Evolutionary conservation across 92 coral and sea anemone genomes (phyloP).

Genomic region (Hydrozoanthus gracilis): DNA sequence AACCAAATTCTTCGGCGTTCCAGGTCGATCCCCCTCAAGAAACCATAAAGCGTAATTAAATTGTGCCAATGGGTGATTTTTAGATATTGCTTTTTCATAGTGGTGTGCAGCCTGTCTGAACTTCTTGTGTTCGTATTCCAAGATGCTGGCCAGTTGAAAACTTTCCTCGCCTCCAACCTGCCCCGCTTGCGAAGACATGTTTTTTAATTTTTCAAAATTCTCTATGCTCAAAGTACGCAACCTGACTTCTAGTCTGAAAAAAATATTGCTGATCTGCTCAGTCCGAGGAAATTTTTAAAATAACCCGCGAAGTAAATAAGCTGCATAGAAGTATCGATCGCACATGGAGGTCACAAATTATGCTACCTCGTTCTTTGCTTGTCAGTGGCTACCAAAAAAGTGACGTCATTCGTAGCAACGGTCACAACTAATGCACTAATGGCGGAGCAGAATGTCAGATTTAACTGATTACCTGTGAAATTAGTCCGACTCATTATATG

Average conservation of each 20-base stretch:
- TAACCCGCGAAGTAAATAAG: neutral
- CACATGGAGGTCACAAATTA: neutral
- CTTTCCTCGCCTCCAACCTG: slow-evolving; percentile 8
- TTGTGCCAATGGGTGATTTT: slow-evolving; percentile 61
- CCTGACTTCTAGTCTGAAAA: neutral
- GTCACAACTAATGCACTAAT: slow-evolving; percentile 26
- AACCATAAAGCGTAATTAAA: slow-evolving; percentile 62
- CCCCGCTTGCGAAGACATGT: slow-evolving; percentile 3
- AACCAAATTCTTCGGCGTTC: slow-evolving; percentile 38
- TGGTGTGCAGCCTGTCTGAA: slow-evolving; percentile 21
- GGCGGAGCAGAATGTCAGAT: slow-evolving; percentile 42
- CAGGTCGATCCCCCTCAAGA: slow-evolving; percentile 47
- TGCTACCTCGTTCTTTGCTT: slow-evolving; percentile 8
- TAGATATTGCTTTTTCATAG: slow-evolving; percentile 60
- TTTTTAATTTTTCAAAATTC: neutral
- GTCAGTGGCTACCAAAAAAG: slow-evolving; percentile 59
- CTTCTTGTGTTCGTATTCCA: slow-evolving; percentile 46
- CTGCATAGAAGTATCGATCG: neutral
- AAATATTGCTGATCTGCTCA: neutral
- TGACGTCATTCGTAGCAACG: slow-evolving; percentile 94
- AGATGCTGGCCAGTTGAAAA: slow-evolving; percentile 38
- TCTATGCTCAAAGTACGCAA: neutral
- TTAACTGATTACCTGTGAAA: neutral
- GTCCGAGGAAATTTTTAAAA: neutral
- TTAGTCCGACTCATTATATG: slow-evolving; percentile 3